phyloP scores from a whole-genome alignment of 2,113 vertebrate species.

The Notothenia coriiceps region DNA sequence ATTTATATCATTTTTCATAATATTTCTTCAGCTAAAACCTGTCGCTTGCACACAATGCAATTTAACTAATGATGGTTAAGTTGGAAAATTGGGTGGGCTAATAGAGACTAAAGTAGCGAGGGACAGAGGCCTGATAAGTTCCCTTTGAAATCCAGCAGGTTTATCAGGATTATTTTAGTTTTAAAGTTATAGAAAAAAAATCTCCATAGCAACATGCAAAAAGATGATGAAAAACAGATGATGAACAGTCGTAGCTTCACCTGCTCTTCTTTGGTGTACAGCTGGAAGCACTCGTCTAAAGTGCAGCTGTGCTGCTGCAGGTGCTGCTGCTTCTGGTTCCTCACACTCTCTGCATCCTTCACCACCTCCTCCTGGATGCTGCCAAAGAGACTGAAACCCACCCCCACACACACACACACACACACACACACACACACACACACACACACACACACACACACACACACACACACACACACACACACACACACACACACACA shows the following conservation, averaged over 20 bases:
- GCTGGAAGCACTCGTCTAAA: slow-evolving; percentile 94
- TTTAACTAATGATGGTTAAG: not conserved
- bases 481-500: too few relatives aligned
- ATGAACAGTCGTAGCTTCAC: slow-evolving; percentile 70
- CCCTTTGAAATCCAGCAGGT: not conserved
- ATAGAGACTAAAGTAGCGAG: not conserved
- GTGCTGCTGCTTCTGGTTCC: slow-evolving; percentile 90
- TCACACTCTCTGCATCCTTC: slow-evolving; percentile 91
- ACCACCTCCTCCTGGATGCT: slow-evolving; percentile 92
- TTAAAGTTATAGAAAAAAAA: not conserved
- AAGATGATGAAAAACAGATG: not conserved
- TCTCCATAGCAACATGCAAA: too few relatives aligned
- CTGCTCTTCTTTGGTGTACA: slow-evolving; percentile 99
- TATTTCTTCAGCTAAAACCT: not conserved
- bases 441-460: too few relatives aligned
- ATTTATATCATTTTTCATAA: not conserved
- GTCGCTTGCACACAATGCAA: not conserved
- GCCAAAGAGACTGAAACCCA: slow-evolving; percentile 88
- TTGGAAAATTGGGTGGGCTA: not conserved
- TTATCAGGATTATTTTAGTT: not conserved
- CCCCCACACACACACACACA: not conserved
- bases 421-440: too few relatives aligned
- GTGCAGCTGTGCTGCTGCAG: slow-evolving; percentile 93
- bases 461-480: too few relatives aligned
- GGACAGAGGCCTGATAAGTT: not conserved